Base-by-base conservation (phyloP, 2,797 vertebrate genomes). In the Syndactyla subalaris region DNA sequence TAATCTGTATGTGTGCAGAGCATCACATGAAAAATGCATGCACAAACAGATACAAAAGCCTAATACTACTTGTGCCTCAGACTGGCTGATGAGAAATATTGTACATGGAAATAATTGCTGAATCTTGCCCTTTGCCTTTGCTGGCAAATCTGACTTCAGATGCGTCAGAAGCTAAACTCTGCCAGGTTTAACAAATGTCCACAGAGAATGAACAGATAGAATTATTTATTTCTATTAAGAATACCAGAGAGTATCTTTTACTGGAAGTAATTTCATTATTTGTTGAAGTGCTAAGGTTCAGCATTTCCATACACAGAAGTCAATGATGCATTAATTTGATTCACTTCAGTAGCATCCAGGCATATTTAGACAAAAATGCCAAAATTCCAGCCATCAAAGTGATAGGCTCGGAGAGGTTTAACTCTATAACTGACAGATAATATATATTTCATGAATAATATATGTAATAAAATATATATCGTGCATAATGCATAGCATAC, bases 161-260 rank as follows among this genome's bases (percentile, higher is more conserved):
- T 93, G 88, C 88, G 71, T 86, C 93, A 95, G 77, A 94, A 88
- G 43, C 54, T 85, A 76, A 87, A 89, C 15, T 62, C 68, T 84
- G 87, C 54, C 85, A 77, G 78, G 66, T 92, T 88, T 94, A 91
- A 94, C 46, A 85, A 96, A 91, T 75, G 57, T 65, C 72, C 81
- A 92, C 55, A 85, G 89, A 81, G 82, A 51, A 87, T 71, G 86
- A 94, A 85, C 51, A 88, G 80, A 91, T 5, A 89, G 82, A 94
- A 95, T 89, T 95, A 93, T 87, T 77, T 85, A 91, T 94, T 93
- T 94, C 92, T 88, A 76, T 94, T 96, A 91, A 66, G 84, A 92
- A 91, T 83, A 84, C 79, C 85, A 86, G 75, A 78, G 82, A 92
- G 91, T 93, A 72, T 86, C 80, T 91, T 96, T 95, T 85, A 88